Conservation (phyloP, 2,797 vertebrate species). For the Philypnodon macrostomus region DNA sequence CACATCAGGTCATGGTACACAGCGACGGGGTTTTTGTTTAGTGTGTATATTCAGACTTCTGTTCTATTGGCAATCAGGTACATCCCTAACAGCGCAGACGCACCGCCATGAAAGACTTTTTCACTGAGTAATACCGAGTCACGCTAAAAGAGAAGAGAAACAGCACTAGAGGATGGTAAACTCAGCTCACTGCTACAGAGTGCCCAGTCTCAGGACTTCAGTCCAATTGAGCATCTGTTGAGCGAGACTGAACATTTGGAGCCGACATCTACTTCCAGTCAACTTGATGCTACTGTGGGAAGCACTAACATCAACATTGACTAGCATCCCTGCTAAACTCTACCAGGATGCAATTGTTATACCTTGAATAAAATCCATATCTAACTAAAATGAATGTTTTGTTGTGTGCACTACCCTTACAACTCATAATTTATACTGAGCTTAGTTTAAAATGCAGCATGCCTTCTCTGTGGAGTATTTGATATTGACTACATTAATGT, state of each 20-base stretch:
- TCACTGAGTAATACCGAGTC: slow-evolving; percentile 50
- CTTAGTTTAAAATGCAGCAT: background rate
- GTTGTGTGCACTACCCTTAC: background rate
- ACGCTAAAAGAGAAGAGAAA: slow-evolving; percentile 43
- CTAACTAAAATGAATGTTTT: slow-evolving; percentile 21
- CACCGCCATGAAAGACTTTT: slow-evolving; percentile 32
- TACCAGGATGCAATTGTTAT: slow-evolving; percentile 41
- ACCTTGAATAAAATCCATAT: slow-evolving; percentile 34
- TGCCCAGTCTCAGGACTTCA: slow-evolving; percentile 55
- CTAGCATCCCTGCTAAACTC: slow-evolving; percentile 25
- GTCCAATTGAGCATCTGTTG: slow-evolving; percentile 58
- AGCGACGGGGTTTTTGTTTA: slow-evolving; percentile 28
- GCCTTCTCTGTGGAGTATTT: background rate
- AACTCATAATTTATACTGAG: background rate
- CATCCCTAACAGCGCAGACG: slow-evolving; percentile 44
- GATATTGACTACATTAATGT: background rate
- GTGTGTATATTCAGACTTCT: slow-evolving; percentile 33
- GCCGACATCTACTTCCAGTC: slow-evolving; percentile 38
- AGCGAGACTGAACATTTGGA: slow-evolving; percentile 54
- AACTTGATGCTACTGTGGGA: slow-evolving; percentile 46
- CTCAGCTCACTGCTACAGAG: too few relatives aligned
- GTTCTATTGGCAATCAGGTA: slow-evolving; percentile 48
- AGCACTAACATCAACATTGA: slow-evolving; percentile 46
- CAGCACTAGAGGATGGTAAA: slow-evolving; percentile 46
- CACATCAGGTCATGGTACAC: slow-evolving; percentile 30